Percentiles rank a stretch among this genome's conserved stretches.
Conservation (phyloP, 2,797 vertebrate genomes). For the Liparis tanakae region DNA sequence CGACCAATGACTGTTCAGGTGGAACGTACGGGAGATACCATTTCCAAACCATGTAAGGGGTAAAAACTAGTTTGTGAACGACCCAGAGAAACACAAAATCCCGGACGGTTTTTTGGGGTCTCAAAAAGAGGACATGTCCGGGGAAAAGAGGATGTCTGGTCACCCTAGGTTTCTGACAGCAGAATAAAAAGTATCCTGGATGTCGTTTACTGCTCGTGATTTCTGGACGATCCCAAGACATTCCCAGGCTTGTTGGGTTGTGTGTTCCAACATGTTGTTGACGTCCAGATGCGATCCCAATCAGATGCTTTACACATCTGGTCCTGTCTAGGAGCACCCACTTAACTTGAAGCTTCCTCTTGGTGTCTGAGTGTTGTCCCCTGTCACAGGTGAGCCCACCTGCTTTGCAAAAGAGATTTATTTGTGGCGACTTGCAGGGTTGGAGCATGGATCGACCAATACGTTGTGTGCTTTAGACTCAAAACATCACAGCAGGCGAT, state of each 20-base stretch:
- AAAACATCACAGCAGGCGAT: neutral
- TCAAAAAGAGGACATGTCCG: too few relatives aligned
- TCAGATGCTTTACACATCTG: neutral
- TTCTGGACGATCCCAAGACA: neutral
- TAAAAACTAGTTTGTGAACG: too few relatives aligned
- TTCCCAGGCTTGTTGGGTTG: neutral
- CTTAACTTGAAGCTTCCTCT: neutral
- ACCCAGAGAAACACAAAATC: too few relatives aligned
- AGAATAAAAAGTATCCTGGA: neutral
- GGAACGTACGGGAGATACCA: too few relatives aligned
- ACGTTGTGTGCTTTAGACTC: neutral
- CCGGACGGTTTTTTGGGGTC: too few relatives aligned
- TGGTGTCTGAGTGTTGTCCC: neutral
- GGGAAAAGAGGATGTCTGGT: too few relatives aligned
- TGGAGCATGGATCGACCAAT: neutral
- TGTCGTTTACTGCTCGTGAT: neutral
- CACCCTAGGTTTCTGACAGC: too few relatives aligned
- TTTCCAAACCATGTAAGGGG: too few relatives aligned
- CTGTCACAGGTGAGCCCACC: neutral
- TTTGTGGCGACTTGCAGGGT: neutral
- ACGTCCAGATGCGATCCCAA: neutral
- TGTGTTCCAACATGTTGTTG: neutral
- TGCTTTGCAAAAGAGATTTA: neutral
- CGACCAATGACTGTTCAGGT: too few relatives aligned
- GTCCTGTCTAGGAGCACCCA: neutral